phyloP scores from a whole-genome alignment of 2,797 vertebrate genomes.

The Sternarchorhynchus goeldii region DNA sequence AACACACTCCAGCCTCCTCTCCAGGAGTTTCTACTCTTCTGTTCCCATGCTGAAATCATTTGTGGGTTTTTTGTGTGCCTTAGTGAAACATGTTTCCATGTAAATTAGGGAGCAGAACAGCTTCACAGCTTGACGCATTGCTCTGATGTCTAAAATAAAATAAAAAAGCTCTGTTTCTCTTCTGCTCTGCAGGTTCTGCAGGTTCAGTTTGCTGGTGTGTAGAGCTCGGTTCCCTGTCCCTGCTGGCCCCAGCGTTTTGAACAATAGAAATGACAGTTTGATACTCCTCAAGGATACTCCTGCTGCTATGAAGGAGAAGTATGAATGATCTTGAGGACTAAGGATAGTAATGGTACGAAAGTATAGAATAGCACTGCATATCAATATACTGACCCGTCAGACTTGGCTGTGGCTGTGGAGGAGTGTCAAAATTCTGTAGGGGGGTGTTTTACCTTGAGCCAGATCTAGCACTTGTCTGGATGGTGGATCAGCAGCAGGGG shows the following conservation, averaged over 20 bases:
- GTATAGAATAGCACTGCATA: not conserved
- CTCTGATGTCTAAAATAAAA: slow-evolving; percentile 59
- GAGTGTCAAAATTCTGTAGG: not conserved
- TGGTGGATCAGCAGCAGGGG: slow-evolving; percentile 60
- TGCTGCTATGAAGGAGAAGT: too few species aligned
- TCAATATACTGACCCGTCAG: not conserved
- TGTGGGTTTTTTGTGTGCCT: slow-evolving; percentile 35
- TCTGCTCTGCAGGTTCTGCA: slow-evolving; percentile 49
- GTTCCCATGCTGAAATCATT: slow-evolving; percentile 61
- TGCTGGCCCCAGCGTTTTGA: slow-evolving; percentile 62
- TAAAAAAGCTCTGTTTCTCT: slow-evolving; percentile 43
- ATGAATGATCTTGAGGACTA: not conserved
- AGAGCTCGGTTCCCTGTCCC: slow-evolving; percentile 24
- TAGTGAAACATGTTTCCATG: slow-evolving; percentile 59
- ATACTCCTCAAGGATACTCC: too few species aligned
- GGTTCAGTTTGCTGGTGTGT: slow-evolving; percentile 55
- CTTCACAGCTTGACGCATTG: slow-evolving; percentile 50
- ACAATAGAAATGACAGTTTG: not conserved
- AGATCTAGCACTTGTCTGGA: slow-evolving; percentile 21
- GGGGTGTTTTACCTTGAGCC: slow-evolving; percentile 4
- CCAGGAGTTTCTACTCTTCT: slow-evolving; percentile 54
- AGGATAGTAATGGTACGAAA: not conserved
- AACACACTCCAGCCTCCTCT: slow-evolving; percentile 48
- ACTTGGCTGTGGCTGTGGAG: not conserved
- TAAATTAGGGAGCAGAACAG: slow-evolving; percentile 53